phyloP scores from a whole-genome alignment of 2,888 invertebrate genomes.

The Nomada ferruginata region DNA sequence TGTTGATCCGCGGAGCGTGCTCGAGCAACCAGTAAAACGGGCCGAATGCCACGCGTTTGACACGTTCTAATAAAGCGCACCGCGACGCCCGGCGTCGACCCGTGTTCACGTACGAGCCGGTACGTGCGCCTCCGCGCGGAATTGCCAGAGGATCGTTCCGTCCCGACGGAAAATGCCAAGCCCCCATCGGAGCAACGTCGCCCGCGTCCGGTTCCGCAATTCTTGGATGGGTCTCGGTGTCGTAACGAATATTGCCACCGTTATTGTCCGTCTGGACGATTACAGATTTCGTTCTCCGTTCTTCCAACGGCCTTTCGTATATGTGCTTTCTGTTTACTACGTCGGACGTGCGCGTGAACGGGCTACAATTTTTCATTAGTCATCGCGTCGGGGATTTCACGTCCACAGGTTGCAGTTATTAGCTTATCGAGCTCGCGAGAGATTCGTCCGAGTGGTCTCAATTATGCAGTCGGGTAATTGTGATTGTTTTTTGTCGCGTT shows the following conservation, averaged over 20 bases:
- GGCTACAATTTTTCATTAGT: not conserved
- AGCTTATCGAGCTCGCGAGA: too few relatives aligned
- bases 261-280: slow-evolving; percentile 26
- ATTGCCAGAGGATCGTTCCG: slow-evolving; percentile 24
- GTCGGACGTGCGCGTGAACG: not conserved
- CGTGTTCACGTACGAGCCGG: slow-evolving; percentile 32
- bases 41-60: slow-evolving; percentile 73
- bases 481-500: too few relatives aligned
- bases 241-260: slow-evolving; percentile 39
- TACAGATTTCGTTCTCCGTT: slow-evolving; percentile 26
- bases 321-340: not conserved
- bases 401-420: too few relatives aligned
- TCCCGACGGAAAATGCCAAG: slow-evolving; percentile 19
- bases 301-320: not conserved
- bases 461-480: too few relatives aligned
- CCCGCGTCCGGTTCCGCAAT: slow-evolving; percentile 21
- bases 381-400: not conserved
- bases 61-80: slow-evolving; percentile 78
- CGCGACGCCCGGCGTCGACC: slow-evolving; percentile 20
- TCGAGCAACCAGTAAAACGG: not conserved
- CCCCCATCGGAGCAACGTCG: not conserved
- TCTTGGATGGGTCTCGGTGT: not conserved
- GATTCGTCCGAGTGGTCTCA: too few relatives aligned
- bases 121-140: slow-evolving; percentile 44
- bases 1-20: slow-evolving; percentile 18